phyloP scores from a whole-genome alignment of 2,888 invertebrate species.

The Lottia gigantea region DNA sequence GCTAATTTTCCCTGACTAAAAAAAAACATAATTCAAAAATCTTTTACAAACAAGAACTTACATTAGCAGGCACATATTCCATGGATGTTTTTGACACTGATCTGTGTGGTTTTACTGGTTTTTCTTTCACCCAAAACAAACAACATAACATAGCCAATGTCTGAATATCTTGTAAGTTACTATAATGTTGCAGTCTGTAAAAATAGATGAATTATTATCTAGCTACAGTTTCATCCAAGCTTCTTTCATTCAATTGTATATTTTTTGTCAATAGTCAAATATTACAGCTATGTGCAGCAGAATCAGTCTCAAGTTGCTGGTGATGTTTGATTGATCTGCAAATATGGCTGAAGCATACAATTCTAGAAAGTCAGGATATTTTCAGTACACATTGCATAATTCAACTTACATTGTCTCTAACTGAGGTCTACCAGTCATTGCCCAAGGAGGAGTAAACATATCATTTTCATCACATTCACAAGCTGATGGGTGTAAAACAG shows the following conservation, averaged over 20 bases:
- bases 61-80: slow-evolving; percentile 52
- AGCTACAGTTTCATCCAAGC: not conserved
- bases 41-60: slow-evolving; percentile 36
- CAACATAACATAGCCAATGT: slow-evolving; percentile 94
- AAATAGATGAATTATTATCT: not conserved
- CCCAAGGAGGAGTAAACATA: slow-evolving; percentile 74
- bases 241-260: no score
- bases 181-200: slow-evolving; percentile 68
- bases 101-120: slow-evolving; percentile 42
- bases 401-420: slow-evolving; percentile 84
- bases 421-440: slow-evolving; percentile 83
- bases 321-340: no score
- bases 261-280: no score
- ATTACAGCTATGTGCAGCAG: no score
- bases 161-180: slow-evolving; percentile 82
- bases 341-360: no score
- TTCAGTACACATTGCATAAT: no score
- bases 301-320: no score
- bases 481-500: slow-evolving; percentile 73
- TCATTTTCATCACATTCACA: slow-evolving; percentile 57
- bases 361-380: no score
- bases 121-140: slow-evolving; percentile 76
- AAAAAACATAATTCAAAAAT: no score
- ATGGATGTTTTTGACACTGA: slow-evolving; percentile 44
- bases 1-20: no score